These are phyloP conservation scores for Brachycybe producta DNA, from an alignment of 2,888 invertebrate genomes.

Conservation along the genomic window DNA sequence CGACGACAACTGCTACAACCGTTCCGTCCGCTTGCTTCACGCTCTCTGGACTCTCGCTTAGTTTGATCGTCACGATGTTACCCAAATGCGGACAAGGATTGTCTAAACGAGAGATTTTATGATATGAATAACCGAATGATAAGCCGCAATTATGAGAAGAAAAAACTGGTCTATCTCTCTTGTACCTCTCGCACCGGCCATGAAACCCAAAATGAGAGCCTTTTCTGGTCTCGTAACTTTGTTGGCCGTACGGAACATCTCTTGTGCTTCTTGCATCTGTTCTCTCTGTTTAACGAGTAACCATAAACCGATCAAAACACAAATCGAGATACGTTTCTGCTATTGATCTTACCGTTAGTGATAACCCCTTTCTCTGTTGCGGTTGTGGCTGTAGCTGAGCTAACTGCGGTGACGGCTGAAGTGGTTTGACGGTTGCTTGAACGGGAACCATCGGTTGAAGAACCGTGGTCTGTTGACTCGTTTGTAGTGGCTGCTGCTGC, in stretches of 20 bases:
- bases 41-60: conserved; percentile 82
- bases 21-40: conserved; percentile 74
- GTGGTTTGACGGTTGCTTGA: conserved; percentile 9
- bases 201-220: conserved; percentile 91
- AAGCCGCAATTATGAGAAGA: background rate
- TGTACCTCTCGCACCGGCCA: conserved; percentile 97
- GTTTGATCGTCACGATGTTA: conserved; percentile 87
- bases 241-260: conserved; percentile 93
- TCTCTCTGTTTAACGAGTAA: conserved; percentile 54
- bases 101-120: conserved; percentile 43
- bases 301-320: background rate
- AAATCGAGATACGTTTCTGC: background rate
- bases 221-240: conserved; percentile 93
- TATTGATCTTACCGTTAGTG: conserved; percentile 30
- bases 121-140: background rate
- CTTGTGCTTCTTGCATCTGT: conserved; percentile 92
- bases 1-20: conserved; percentile 62
- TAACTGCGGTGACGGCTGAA: conserved; percentile 12
- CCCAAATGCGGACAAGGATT: conserved; percentile 96
- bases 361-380: conserved; percentile 30
- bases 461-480: too few relatives aligned
- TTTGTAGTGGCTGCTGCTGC: too few relatives aligned
- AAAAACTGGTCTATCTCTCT: too few relatives aligned
- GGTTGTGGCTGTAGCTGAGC: conserved; percentile 7
- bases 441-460: conserved; percentile 17